Evolutionary conservation across 1,140 invertebrate species (phyloP).

Genomic region (Camponotus floridanus): DNA sequence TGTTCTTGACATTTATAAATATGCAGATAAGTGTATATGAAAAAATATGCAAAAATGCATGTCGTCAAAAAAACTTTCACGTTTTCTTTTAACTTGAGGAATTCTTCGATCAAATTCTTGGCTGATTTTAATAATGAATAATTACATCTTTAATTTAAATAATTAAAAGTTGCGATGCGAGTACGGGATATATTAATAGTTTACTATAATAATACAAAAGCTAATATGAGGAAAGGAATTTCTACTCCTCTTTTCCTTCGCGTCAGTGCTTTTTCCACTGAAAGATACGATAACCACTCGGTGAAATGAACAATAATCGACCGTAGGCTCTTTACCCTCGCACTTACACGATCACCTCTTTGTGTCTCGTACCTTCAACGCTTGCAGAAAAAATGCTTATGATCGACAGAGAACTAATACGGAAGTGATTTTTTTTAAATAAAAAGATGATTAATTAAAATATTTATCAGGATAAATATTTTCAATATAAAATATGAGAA

Average conservation of each 20-base stretch:
- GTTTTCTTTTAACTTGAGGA: not conserved
- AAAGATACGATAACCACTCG: slow-evolving; percentile 59
- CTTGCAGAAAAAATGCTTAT: slow-evolving; percentile 49
- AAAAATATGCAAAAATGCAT: no score
- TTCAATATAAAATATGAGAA: not conserved
- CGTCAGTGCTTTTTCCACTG: slow-evolving; percentile 51
- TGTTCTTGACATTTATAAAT: slow-evolving; percentile 20
- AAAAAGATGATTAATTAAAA: slow-evolving; percentile 20
- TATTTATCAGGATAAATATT: slow-evolving; percentile 23
- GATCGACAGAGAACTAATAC: slow-evolving; percentile 35
- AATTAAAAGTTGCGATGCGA: not conserved
- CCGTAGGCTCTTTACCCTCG: slow-evolving; percentile 54
- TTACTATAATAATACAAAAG: not conserved
- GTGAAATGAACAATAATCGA: slow-evolving; percentile 65
- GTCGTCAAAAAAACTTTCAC: not conserved
- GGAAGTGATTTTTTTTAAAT: slow-evolving; percentile 9
- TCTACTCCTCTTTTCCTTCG: slow-evolving; percentile 29
- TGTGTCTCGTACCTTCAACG: slow-evolving; percentile 38
- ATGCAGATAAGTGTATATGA: not conserved
- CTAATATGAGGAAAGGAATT: not conserved
- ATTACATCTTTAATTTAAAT: not conserved
- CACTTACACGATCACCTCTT: slow-evolving; percentile 34
- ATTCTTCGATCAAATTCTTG: not conserved
- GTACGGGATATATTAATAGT: not conserved
- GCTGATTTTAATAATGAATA: not conserved